phyloP scores from a whole-genome alignment of 2,797 vertebrate genomes.

The Thamnophis elegans region DNA sequence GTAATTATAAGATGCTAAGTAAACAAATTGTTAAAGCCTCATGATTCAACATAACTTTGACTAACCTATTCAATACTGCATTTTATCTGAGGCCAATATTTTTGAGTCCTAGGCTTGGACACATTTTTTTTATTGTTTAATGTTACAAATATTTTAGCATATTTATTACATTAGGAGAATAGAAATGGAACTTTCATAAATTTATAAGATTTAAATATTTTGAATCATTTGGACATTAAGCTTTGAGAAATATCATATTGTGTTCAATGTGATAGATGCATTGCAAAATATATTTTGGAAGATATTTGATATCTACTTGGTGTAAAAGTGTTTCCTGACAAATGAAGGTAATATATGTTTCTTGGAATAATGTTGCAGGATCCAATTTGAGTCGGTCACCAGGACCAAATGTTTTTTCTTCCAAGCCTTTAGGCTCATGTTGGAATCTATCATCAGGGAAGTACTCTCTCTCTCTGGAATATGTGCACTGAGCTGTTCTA shows the following conservation, averaged over 20 bases:
- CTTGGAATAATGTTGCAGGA: neutral
- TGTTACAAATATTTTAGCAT: neutral
- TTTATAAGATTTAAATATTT: conserved; percentile 49
- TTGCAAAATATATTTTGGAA: neutral
- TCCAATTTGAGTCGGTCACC: neutral
- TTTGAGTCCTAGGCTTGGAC: neutral
- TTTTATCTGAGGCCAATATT: neutral
- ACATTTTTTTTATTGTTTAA: neutral
- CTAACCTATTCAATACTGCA: neutral
- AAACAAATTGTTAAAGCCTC: neutral
- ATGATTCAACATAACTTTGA: neutral
- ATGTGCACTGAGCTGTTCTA: neutral
- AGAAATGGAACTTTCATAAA: conserved; percentile 37
- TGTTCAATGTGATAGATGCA: neutral
- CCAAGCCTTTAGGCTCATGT: neutral
- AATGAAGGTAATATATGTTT: neutral
- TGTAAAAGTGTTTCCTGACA: neutral
- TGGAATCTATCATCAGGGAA: neutral
- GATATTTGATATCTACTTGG: conserved; percentile 8
- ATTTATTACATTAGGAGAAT: conserved; percentile 29
- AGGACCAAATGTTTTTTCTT: neutral
- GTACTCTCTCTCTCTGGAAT: neutral
- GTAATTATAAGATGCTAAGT: neutral
- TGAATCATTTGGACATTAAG: conserved; percentile 30
- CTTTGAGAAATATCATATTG: neutral